Evolutionary conservation across 2,113 vertebrate genomes (phyloP), one percentile per base, ranked within the genome.

Genomic region (Marmota monax): DNA sequence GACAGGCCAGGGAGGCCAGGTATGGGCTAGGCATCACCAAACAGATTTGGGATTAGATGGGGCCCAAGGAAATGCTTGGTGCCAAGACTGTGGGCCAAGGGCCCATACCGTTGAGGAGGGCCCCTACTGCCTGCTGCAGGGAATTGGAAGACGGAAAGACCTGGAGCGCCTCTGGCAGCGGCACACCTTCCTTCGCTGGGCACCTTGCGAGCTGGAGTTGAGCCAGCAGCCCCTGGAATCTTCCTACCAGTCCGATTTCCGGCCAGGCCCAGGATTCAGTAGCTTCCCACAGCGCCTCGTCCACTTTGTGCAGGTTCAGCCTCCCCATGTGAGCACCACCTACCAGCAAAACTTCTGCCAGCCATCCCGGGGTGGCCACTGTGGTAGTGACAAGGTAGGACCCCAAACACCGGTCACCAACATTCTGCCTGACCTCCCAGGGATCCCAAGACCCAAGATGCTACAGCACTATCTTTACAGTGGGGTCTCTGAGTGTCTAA

Each of bases 401-500:
- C 53, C 69, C 51, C 83, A 78, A 58, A 22, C 42, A 27, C 70
- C 79, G 1, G 61, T 77, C 53, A 56, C 88, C 0, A 1, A 74
- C 17, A 37, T 23, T 34, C 27, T 95, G 76, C 93, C 97, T 76
- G 74, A 88, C 73, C 96, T 97, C 37, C 87, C 76, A 0, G 90
- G 37, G 23, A 92, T 67, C 70, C 65, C 95, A 7, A 97, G 67
- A 58, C 90, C 73, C 89, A 97, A 95, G 78, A 32, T 88, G 63
- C 84, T 96, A 37, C 96, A 97, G 56, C 93, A 96, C 73, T 97
- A 91, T 58, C 88, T 97, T 51, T 96, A 96, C 7, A 48, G 91
- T 53, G 98, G 98, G 5, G 98, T 98, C 61, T 98, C 95, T 3
- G 98, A 98, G 76, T 98, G 98, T 92, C 96, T 98, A 13, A 92